phyloP scores from a whole-genome alignment of 1,140 invertebrate genomes.

The Solenopsis fugax region DNA sequence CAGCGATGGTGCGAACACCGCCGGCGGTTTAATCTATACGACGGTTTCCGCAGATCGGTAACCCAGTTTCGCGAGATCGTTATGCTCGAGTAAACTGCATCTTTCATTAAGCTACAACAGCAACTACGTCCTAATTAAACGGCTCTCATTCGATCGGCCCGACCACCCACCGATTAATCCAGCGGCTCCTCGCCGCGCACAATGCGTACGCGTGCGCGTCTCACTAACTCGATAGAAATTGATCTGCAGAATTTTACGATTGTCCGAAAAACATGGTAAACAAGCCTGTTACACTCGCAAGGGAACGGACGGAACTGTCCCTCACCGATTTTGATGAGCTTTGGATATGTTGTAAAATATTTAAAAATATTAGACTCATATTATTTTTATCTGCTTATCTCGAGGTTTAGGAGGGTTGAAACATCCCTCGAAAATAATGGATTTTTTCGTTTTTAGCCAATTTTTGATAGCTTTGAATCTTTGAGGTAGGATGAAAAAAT shows the following conservation, averaged over 20 bases:
- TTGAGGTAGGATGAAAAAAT: no score
- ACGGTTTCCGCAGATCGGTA: slow-evolving; percentile 53
- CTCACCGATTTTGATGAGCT: no score
- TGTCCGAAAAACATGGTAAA: slow-evolving; percentile 18
- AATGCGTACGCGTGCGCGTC: no score
- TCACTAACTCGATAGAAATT: no score
- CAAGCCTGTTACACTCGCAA: not conserved
- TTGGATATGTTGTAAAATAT: no score
- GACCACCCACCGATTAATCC: slow-evolving; percentile 37
- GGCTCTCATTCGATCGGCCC: slow-evolving; percentile 48
- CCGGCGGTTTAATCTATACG: slow-evolving; percentile 46
- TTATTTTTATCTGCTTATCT: no score
- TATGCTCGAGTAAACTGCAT: slow-evolving; percentile 59
- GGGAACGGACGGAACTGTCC: no score
- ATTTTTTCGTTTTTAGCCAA: no score
- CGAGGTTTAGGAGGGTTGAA: no score
- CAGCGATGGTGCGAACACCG: slow-evolving; percentile 15
- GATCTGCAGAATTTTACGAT: slow-evolving; percentile 2
- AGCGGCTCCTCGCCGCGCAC: not conserved
- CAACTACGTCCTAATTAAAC: slow-evolving; percentile 60
- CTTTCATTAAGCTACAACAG: slow-evolving; percentile 63
- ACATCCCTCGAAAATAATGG: no score
- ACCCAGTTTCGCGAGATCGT: slow-evolving; percentile 56
- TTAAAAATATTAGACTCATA: no score
- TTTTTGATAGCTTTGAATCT: no score